These are phyloP conservation scores for Apodemia mormo DNA, from an alignment of 2,888 invertebrate species.

Conservation along the genomic window DNA sequence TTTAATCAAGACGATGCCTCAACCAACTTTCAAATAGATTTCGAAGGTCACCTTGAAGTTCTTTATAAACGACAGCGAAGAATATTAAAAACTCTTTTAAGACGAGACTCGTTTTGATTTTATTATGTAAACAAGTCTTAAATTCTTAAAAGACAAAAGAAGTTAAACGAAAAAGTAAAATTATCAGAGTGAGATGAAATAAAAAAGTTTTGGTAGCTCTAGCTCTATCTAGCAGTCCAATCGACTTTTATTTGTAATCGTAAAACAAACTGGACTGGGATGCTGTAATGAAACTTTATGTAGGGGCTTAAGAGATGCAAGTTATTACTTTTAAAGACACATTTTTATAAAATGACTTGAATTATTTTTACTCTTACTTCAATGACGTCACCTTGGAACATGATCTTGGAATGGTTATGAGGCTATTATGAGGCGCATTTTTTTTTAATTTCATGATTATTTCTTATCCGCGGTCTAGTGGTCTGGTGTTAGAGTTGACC, in stretches of 20 bases:
- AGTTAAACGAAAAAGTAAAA: constrained; percentile 30
- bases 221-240: constrained; percentile 13
- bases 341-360: not conserved
- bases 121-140: constrained; percentile 52
- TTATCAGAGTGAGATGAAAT: constrained; percentile 8
- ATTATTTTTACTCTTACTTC: constrained; percentile 18
- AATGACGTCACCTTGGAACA: not conserved
- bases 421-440: too few species aligned
- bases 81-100: not conserved
- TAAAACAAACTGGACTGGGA: constrained; percentile 28
- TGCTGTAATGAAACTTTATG: constrained; percentile 23
- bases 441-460: too few species aligned
- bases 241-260: constrained; percentile 27
- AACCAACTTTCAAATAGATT: too few species aligned
- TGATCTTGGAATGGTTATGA: too few species aligned
- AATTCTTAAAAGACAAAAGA: constrained; percentile 50
- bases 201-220: constrained; percentile 15
- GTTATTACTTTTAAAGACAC: constrained; percentile 17
- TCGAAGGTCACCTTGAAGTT: not conserved
- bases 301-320: constrained; percentile 19
- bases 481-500: too few species aligned
- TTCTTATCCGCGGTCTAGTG: too few species aligned
- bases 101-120: not conserved
- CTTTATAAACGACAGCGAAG: not conserved
- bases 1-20: too few species aligned